Evolutionary conservation across 2,888 invertebrate species (phyloP), one percentile per base, ranked within the genome.

Genomic region (Acronicta alni): DNA sequence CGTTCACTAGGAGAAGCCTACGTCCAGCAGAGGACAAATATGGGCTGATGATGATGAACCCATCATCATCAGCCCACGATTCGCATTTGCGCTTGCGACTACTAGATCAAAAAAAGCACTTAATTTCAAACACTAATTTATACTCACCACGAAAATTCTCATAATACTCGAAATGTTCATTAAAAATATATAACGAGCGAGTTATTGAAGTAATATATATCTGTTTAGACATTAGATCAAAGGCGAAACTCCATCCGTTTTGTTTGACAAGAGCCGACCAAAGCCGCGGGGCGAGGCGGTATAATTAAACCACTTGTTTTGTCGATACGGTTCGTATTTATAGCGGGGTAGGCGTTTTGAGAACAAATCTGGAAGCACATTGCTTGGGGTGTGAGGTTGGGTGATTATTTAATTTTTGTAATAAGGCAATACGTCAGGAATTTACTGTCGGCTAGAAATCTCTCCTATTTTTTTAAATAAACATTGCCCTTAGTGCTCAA

Each of bases 301-400:
- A 42, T 67, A 75, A 74, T 77, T 71, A 73, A 67, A 67, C 62
- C 59, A 61, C 57, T 74, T 67, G 60, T 65, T 69, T 59, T 44
- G 35, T 58, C 64, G 55, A 69, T 57, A 68, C 46, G 15, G 52
- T 72, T 52, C 26, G 16, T 42, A 60, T 74, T 60, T 63, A 57
- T 49, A 45, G 39, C 18, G 14, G 26, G 53, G 39, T 51, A 23
- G 45, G 59, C 41, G 48, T 51, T 51, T 57, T 57, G 26, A 55
- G 45, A 56, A 57, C 42, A 48, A 63, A 52, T 56, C 51, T 66
- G 6, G 17, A 30, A 51, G 14, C 30, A 45, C 44, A 44, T 52
- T 45, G 52, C 57, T 57, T 20, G 26, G 20, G 0, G 5, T 47
- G 30, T 38, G 55, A 41, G 8, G 15, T 45, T 0, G 44, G 35